These are phyloP conservation scores for Ciconia boyciana DNA, from an alignment of 2,113 vertebrate genomes.

Conservation along the genomic window DNA sequence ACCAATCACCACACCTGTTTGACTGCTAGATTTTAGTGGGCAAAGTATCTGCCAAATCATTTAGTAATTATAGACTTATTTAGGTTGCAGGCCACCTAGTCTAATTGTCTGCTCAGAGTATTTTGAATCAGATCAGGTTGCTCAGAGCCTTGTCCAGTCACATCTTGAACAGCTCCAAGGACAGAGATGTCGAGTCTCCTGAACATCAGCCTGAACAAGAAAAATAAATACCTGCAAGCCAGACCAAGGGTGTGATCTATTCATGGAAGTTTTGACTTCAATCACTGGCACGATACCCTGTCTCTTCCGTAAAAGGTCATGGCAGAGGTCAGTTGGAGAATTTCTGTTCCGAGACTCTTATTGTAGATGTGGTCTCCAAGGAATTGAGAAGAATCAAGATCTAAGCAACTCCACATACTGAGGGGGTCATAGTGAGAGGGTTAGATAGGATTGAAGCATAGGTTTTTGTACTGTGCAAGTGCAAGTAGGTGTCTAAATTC, in stretches of 20 bases:
- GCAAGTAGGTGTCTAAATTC: not conserved
- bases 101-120: not conserved
- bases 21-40: not conserved
- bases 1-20: not conserved
- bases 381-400: not conserved
- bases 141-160: not conserved
- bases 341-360: not conserved
- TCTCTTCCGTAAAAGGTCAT: not conserved
- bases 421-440: not conserved
- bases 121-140: not conserved
- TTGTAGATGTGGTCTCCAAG: not conserved
- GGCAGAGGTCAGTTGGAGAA: not conserved
- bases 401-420: not conserved
- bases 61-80: not conserved
- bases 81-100: not conserved
- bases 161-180: not conserved
- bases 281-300: not conserved
- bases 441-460: not conserved
- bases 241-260: not conserved
- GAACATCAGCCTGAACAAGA: not conserved
- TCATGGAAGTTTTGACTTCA: not conserved
- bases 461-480: not conserved
- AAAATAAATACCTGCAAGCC: not conserved
- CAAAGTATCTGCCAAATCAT: not conserved
- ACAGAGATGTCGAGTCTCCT: not conserved